Evolutionary conservation across 1,140 invertebrate species (phyloP).

Genomic region (Pinna nobilis): DNA sequence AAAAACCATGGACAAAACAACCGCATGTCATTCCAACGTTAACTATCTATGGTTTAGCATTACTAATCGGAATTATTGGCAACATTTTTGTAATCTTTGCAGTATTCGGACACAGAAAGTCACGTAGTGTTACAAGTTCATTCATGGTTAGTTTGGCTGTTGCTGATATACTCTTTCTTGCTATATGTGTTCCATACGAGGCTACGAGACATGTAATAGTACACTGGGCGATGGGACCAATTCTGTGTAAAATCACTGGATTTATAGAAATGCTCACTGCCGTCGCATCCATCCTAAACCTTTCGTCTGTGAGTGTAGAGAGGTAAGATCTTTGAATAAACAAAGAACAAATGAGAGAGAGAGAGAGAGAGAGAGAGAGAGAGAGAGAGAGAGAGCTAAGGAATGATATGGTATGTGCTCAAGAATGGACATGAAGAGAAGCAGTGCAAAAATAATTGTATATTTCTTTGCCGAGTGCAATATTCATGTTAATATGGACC

Average conservation of each 20-base stretch:
- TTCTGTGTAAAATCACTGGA: conserved; percentile 74
- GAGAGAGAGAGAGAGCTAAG: no score
- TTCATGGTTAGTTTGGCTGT: conserved; percentile 94
- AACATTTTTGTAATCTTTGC: conserved; percentile 91
- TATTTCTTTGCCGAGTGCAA: no score
- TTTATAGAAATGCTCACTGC: conserved; percentile 71
- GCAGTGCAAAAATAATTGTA: no score
- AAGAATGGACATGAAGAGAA: no score
- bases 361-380: no score
- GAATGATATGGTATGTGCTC: no score
- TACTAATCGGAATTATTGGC: conserved; percentile 86
- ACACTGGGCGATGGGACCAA: conserved; percentile 84
- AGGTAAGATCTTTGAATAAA: conserved; percentile 69
- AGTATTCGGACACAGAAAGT: conserved; percentile 87
- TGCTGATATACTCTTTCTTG: conserved; percentile 91
- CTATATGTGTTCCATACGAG: conserved; percentile 91
- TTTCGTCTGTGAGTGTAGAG: conserved; percentile 73
- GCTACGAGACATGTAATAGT: conserved; percentile 92
- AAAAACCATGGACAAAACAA: conserved; percentile 59
- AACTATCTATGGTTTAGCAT: conserved; percentile 82
- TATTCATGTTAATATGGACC: no score
- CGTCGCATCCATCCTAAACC: conserved; percentile 71
- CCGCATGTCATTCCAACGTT: conserved; percentile 73
- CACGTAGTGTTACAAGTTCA: conserved; percentile 93
- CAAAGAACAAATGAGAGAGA: no score